Evolutionary conservation across 1,140 invertebrate genomes (phyloP).

Genomic region (Hyposmocoma kahamanoa): DNA sequence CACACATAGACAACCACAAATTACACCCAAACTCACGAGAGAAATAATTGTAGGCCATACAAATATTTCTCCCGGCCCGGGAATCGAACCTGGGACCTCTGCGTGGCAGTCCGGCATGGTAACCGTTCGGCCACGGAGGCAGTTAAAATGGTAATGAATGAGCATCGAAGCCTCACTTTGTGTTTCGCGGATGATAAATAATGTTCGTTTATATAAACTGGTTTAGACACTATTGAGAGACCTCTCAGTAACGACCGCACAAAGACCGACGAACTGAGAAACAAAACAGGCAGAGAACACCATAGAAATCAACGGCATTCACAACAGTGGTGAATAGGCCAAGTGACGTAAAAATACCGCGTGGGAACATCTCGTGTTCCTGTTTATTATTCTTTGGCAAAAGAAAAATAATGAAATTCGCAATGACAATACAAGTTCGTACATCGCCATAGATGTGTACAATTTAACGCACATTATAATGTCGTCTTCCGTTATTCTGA

Average conservation of each 20-base stretch:
- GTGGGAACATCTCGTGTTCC: slow-evolving; percentile 44
- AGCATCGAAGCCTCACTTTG: neutral
- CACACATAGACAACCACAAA: too few species aligned
- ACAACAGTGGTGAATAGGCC: slow-evolving; percentile 34
- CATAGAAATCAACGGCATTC: slow-evolving; percentile 5
- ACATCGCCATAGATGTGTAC: neutral
- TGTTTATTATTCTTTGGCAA: slow-evolving; percentile 11
- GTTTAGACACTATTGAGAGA: slow-evolving; percentile 24
- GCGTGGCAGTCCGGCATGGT: too few species aligned
- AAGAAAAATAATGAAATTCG: neutral
- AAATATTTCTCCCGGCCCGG: too few species aligned
- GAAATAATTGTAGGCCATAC: too few species aligned
- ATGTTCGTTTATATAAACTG: slow-evolving; percentile 15
- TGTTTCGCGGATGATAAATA: slow-evolving; percentile 11
- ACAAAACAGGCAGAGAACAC: slow-evolving; percentile 28
- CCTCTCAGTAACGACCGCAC: slow-evolving; percentile 32
- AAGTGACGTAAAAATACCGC: slow-evolving; percentile 29
- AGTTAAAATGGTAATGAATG: too few species aligned
- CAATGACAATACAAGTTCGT: neutral
- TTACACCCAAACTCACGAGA: too few species aligned
- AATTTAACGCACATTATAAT: neutral
- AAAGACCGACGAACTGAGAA: slow-evolving; percentile 32
- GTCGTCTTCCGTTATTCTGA: neutral
- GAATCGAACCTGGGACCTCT: too few species aligned
- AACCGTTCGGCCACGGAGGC: too few species aligned